These are phyloP conservation scores for Phalacrocorax aristotelis DNA, from an alignment of 2,113 vertebrate genomes.

Conservation along the genomic window DNA sequence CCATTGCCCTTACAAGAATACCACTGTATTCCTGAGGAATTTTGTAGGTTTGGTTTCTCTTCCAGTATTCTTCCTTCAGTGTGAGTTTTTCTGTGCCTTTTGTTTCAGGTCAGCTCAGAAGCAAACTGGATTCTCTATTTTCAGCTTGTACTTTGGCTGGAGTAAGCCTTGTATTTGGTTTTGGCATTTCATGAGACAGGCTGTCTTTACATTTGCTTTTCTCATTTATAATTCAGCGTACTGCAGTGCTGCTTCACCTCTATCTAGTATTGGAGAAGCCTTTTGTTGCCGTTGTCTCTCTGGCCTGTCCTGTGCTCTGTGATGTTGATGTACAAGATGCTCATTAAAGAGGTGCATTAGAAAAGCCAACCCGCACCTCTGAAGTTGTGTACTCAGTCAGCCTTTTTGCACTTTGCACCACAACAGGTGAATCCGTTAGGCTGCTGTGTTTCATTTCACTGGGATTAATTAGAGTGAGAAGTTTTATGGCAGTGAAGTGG, in stretches of 20 bases:
- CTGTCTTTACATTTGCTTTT: background rate
- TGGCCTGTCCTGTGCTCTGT: background rate
- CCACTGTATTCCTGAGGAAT: background rate
- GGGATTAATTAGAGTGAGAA: slow-evolving; percentile 60
- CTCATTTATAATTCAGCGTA: background rate
- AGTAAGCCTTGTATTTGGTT: background rate
- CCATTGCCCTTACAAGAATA: background rate
- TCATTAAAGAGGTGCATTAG: background rate
- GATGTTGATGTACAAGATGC: background rate
- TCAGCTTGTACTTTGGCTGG: background rate
- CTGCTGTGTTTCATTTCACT: slow-evolving; percentile 37
- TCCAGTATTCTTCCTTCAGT: background rate
- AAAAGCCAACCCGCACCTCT: background rate
- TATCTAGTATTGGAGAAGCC: background rate
- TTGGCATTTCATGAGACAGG: background rate
- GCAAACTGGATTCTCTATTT: background rate
- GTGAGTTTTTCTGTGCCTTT: background rate
- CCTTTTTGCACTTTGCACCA: background rate
- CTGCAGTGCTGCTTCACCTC: background rate
- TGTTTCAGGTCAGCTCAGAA: background rate
- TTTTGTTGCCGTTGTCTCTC: background rate
- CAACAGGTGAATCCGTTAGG: background rate
- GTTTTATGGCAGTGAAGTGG: background rate
- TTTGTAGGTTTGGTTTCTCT: background rate
- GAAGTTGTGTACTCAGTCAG: background rate